Evolutionary conservation across 2,888 invertebrate genomes (phyloP), one percentile per base, ranked within the genome.

Genomic region (Plusia festucae): DNA sequence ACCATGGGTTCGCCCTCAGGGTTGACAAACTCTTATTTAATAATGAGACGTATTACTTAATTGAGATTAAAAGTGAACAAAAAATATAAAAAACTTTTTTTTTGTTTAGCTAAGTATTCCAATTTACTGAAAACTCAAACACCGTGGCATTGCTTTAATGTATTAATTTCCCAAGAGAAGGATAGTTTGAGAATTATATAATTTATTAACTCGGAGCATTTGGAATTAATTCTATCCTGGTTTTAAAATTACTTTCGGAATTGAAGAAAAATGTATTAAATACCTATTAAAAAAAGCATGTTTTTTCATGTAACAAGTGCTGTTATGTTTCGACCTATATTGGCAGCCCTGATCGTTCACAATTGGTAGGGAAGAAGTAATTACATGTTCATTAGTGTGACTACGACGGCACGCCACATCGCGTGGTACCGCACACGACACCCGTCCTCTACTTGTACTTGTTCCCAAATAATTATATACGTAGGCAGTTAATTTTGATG

Each of bases 371-470:
- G 79, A 84, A 87, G 86, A 87, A 88, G 89, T 92, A 93, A 93
- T 93, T 92, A 93, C 90, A 88, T 89, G 90, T 91, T 92, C 91
- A 92, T 92, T 92, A 92, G 85, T 85, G 88, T 83, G 86, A 85
- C 85, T 81, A 82, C 81, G 84, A 83, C 83, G 86, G 82, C 93
- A 92, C 92, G 93, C 90, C 79, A 92, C 86, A 84, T 92, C 86
- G 93, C 92, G 92, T 93, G 93, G 85, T 88, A 81, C 72, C 74
- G 74, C 75, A 78, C 79, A 68, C 76, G 80, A 54, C 75, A 84
- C 82, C 82, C 82, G 79, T 13, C 18, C 11, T 11, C 2, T 20
- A 78, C 81, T 82, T 71, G 78, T 81, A 85, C 84, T 84, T 85
- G 87, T 84, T 85, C 84, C 87, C 82, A 76, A 87, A 88, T 89